Evolutionary conservation across 2,888 invertebrate genomes (phyloP).

Genomic region (Stenchaetothrips biformis): DNA sequence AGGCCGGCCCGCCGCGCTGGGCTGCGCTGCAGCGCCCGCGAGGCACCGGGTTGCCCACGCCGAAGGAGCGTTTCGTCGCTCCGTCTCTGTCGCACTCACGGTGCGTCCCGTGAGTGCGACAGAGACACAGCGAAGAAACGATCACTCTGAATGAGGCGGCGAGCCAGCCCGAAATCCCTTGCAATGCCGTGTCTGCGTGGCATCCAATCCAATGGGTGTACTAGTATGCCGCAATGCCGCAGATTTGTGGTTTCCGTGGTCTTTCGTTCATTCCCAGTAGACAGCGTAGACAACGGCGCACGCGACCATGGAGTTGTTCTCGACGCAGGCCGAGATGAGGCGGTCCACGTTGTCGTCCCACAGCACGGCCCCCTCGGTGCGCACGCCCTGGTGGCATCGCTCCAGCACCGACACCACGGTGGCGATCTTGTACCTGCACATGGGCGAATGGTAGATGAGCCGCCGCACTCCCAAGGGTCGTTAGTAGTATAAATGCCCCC

Average conservation of each 20-base stretch:
- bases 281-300: slow-evolving; percentile 3
- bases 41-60: background rate
- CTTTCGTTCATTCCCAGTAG: background rate
- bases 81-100: no score
- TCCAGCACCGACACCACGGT: background rate
- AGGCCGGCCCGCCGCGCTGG: background rate
- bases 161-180: no score
- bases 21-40: background rate
- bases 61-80: no score
- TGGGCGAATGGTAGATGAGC: background rate
- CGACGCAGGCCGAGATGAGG: background rate
- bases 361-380: background rate
- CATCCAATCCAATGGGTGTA: no score
- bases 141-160: no score
- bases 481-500: no score
- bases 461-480: no score
- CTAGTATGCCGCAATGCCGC: no score
- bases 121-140: no score
- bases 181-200: no score
- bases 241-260: background rate
- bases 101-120: no score
- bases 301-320: slow-evolving; percentile 4
- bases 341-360: background rate
- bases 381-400: background rate
- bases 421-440: slow-evolving; percentile 7